A percentile compares a stretch with the other conserved stretches of the same genome.
Evolutionary conservation across 2,797 vertebrate genomes (phyloP).

Genomic region (Sus cebifrons): DNA sequence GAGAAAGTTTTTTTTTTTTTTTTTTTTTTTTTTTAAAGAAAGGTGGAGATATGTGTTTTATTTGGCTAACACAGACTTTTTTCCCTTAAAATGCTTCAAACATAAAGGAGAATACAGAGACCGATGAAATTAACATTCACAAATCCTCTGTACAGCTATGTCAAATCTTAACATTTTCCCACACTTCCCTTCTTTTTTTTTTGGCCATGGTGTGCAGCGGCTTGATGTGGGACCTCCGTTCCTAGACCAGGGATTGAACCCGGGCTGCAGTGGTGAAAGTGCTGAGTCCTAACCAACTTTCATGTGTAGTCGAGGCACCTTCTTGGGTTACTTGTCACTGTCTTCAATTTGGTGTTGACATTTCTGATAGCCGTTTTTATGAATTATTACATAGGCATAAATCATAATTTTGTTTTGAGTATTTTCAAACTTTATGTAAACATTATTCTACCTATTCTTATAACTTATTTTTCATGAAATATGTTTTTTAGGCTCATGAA

Average conservation of each 20-base stretch:
- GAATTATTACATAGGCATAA: background rate
- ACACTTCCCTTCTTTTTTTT: background rate
- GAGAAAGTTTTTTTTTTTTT: conserved; percentile 1
- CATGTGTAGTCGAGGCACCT: background rate
- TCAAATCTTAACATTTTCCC: conserved; percentile 12
- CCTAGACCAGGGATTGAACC: too few species aligned
- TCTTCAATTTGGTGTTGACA: conserved; percentile 52
- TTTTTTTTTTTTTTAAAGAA: background rate
- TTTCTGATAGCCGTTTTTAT: conserved; percentile 38
- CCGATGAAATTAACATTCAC: conserved; percentile 15
- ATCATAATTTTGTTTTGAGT: background rate
- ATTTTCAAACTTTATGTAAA: conserved; percentile 51
- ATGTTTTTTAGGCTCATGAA: background rate
- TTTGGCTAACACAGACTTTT: background rate
- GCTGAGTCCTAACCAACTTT: background rate
- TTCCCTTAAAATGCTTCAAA: conserved; percentile 9
- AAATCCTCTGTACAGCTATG: background rate
- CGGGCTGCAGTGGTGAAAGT: too few species aligned
- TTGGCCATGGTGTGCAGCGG: too few species aligned
- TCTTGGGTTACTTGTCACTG: conserved; percentile 34
- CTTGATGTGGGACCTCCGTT: too few species aligned
- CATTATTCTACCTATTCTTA: background rate
- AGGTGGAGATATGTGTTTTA: background rate
- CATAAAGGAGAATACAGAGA: background rate
- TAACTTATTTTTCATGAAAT: conserved; percentile 55